Evolutionary conservation across 1,140 invertebrate species (phyloP).

Genomic region (Aethina tumida): DNA sequence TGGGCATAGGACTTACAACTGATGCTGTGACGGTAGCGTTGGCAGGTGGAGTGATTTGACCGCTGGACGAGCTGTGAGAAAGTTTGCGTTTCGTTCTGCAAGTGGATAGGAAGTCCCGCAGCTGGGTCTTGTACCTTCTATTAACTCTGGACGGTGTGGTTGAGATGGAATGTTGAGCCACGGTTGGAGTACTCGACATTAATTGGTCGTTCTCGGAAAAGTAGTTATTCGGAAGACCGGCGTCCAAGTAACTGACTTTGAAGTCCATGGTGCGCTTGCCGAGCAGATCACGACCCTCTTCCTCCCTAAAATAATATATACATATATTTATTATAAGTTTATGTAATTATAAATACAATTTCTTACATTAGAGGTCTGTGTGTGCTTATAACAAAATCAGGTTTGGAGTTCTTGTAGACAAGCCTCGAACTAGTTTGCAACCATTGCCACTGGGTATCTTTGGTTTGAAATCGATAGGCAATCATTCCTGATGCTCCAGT

Average conservation of each 20-base stretch:
- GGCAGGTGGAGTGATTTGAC: constrained; percentile 29
- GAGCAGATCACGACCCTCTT: constrained; percentile 91
- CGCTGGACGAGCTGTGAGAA: constrained; percentile 39
- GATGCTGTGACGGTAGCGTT: constrained; percentile 29
- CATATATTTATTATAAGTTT: not conserved
- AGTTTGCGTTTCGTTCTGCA: constrained; percentile 84
- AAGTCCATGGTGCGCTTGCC: constrained; percentile 98
- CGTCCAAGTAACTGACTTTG: constrained; percentile 94
- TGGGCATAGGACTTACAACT: constrained; percentile 35
- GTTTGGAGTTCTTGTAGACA: constrained; percentile 98
- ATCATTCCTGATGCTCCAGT: constrained; percentile 97
- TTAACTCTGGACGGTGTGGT: constrained; percentile 67
- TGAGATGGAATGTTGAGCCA: constrained; percentile 39
- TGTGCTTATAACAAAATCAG: constrained; percentile 96
- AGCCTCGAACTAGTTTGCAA: constrained; percentile 93
- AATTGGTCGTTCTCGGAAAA: constrained; percentile 78
- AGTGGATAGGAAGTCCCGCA: constrained; percentile 84
- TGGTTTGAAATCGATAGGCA: constrained; percentile 91
- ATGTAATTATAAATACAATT: not conserved
- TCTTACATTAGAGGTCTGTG: constrained; percentile 93
- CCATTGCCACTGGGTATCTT: constrained; percentile 95
- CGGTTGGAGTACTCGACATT: constrained; percentile 46
- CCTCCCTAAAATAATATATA: constrained; percentile 62
- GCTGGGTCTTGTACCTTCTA: constrained; percentile 83
- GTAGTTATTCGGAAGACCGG: constrained; percentile 80